phyloP scores from a whole-genome alignment of 2,113 vertebrate genomes.

The Ammospiza nelsoni region DNA sequence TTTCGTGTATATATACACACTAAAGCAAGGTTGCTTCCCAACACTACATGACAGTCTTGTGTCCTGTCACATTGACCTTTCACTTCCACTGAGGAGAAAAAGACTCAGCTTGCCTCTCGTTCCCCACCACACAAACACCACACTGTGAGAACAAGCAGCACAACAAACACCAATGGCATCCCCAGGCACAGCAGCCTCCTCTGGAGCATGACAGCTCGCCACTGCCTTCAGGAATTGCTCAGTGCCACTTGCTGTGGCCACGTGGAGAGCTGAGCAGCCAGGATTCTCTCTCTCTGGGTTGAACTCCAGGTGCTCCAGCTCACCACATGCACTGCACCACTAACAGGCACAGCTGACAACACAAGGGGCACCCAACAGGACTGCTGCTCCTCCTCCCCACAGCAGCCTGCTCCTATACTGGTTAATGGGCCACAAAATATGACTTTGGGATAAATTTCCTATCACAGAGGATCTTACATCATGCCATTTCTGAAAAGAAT shows the following conservation, averaged over 20 bases:
- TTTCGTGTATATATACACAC: background rate
- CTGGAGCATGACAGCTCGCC: background rate
- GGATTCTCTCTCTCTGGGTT: fast-evolving
- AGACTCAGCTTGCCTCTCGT: background rate
- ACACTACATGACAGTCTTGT: background rate
- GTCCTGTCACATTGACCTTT: background rate
- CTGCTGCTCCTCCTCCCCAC: background rate
- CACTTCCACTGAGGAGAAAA: background rate
- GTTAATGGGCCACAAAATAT: background rate
- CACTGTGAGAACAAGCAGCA: background rate
- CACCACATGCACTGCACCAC: fast-evolving
- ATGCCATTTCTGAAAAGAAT: background rate
- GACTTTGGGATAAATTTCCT: background rate
- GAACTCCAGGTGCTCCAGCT: background rate
- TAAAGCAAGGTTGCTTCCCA: background rate
- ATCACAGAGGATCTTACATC: background rate
- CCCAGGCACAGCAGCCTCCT: background rate
- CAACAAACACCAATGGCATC: fast-evolving
- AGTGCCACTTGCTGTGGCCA: too few species aligned
- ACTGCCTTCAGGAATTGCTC: background rate
- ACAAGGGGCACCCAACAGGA: background rate
- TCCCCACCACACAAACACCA: background rate
- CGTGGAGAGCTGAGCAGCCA: fast-evolving
- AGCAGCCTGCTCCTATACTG: background rate
- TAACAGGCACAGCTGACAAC: background rate